Conservation (phyloP, 2,113 vertebrate species). For the Chaenocephalus aceratus region DNA sequence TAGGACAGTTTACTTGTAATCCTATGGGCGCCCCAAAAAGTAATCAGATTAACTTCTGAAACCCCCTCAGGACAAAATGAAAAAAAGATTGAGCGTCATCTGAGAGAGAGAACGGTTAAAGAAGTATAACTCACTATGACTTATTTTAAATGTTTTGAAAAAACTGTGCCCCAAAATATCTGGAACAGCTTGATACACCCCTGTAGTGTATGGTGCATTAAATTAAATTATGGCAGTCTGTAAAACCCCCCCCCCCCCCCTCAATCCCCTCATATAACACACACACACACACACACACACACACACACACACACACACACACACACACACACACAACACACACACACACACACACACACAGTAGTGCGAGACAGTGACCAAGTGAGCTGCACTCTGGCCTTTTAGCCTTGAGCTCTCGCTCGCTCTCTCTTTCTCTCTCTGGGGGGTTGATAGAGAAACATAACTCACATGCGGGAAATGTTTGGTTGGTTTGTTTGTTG, state of each 20-base stretch:
- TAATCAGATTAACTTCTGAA: conserved; percentile 71
- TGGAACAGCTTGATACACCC: conserved; percentile 4
- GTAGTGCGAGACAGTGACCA: neutral
- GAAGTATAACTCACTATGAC: neutral
- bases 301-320: conserved; percentile 11
- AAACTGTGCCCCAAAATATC: conserved; percentile 16
- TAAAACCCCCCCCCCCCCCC: neutral
- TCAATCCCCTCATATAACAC: neutral
- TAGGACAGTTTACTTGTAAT: conserved; percentile 66
- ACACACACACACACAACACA: conserved; percentile 3
- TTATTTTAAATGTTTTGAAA: conserved; percentile 37
- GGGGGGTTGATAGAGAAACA: conserved; percentile 23
- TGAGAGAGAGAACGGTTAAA: conserved; percentile 8
- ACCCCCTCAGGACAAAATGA: conserved; percentile 48
- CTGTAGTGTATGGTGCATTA: conserved; percentile 12
- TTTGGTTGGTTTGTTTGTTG: conserved; percentile 16
- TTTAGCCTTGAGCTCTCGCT: conserved; percentile 1
- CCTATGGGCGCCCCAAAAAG: conserved; percentile 50
- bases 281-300: neutral
- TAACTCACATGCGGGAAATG: conserved; percentile 28
- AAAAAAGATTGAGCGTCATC: conserved; percentile 48
- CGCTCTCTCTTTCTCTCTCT: neutral
- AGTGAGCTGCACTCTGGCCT: neutral
- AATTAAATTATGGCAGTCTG: conserved; percentile 19
- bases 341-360: neutral